These are phyloP conservation scores for Drosophila nr. perissopoda DNA, from an alignment of 2,888 invertebrate genomes.

Conservation along the genomic window DNA sequence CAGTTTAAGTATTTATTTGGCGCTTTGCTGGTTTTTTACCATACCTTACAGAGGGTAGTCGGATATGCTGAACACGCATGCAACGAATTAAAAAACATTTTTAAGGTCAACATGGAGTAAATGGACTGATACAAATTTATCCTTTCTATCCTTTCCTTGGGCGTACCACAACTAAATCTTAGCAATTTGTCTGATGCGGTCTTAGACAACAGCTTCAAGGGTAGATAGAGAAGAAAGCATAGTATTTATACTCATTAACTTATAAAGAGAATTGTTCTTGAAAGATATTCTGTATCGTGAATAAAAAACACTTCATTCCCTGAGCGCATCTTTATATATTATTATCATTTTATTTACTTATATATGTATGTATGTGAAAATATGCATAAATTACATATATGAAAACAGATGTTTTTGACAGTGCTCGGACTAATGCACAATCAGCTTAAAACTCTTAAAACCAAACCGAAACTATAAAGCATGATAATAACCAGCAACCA, in stretches of 20 bases:
- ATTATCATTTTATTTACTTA: not conserved
- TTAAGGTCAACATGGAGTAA: not conserved
- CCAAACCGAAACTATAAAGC: conserved; percentile 63
- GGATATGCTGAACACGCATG: not conserved
- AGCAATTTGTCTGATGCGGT: not conserved
- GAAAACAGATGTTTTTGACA: conserved; percentile 17
- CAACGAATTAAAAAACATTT: not conserved
- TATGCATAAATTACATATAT: conserved; percentile 1
- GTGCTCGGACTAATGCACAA: conserved; percentile 35
- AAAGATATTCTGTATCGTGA: not conserved
- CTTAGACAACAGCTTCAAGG: not conserved
- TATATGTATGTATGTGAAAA: not conserved
- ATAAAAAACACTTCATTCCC: not conserved
- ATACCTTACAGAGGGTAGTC: not conserved
- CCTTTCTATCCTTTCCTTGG: too few relatives aligned
- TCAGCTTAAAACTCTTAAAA: conserved; percentile 55
- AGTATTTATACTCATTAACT: not conserved
- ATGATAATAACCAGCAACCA: conserved; percentile 55
- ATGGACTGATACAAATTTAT: not conserved
- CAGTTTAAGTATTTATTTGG: conserved; percentile 64
- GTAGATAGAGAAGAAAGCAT: not conserved
- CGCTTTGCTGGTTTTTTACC: conserved; percentile 56
- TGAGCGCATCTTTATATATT: not conserved
- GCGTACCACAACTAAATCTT: not conserved
- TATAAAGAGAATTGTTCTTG: not conserved